These are phyloP conservation scores for Unio delphinus DNA, from an alignment of 2,888 invertebrate genomes.

Conservation along the genomic window DNA sequence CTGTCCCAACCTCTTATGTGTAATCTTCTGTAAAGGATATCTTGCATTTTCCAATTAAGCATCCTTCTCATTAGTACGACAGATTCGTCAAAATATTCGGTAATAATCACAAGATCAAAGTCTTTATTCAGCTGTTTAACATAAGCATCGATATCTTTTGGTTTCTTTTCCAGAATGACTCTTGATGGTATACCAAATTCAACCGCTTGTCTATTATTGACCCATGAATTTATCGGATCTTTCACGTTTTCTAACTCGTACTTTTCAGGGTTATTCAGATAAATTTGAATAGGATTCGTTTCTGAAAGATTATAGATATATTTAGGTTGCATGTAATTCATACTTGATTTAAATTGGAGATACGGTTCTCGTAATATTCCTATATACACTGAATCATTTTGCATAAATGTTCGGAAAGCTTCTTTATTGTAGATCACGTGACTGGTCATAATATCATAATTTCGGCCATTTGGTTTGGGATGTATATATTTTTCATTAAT, in stretches of 20 bases:
- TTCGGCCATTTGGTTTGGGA: constrained; percentile 14
- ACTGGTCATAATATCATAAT: constrained; percentile 41
- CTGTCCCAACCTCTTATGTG: constrained; percentile 36
- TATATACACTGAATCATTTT: constrained; percentile 35
- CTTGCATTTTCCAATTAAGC: constrained; percentile 43
- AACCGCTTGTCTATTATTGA: constrained; percentile 44
- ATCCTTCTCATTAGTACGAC: constrained; percentile 45
- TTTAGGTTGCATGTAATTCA: constrained; percentile 40
- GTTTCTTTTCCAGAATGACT: constrained; percentile 24
- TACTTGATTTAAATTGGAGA: constrained; percentile 41
- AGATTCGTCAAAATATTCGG: constrained; percentile 54
- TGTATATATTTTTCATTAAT: constrained; percentile 23
- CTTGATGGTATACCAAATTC: constrained; percentile 41
- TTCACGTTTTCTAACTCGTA: constrained; percentile 15
- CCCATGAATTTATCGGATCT: constrained; percentile 24
- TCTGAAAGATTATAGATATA: constrained; percentile 30
- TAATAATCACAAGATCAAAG: constrained; percentile 49
- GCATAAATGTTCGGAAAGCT: constrained; percentile 22
- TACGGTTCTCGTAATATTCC: constrained; percentile 47
- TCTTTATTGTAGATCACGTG: constrained; percentile 41
- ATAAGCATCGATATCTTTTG: constrained; percentile 27
- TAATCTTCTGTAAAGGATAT: constrained; percentile 42
- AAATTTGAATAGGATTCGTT: constrained; percentile 28
- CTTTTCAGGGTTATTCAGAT: constrained; percentile 30
- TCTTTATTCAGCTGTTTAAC: constrained; percentile 41